Percentiles rank a stretch among this genome's conserved stretches.
These are phyloP conservation scores for Athalia cordata DNA, from an alignment of 2,888 invertebrate species.

Conservation along the genomic window DNA sequence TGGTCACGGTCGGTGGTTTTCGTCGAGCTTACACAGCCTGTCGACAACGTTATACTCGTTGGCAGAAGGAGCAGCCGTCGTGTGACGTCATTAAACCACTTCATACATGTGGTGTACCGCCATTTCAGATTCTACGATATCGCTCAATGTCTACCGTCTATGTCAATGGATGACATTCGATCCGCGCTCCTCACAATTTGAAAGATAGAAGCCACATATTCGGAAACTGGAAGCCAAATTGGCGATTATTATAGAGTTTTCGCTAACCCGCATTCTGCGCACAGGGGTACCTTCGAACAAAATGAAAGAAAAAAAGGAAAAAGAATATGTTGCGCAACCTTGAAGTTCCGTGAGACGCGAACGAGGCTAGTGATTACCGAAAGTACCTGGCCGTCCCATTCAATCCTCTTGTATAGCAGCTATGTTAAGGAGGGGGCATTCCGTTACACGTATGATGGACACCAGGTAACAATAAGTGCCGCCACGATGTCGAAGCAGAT, in stretches of 20 bases:
- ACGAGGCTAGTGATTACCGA: conserved; percentile 61
- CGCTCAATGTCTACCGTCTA: too few species aligned
- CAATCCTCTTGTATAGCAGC: background rate
- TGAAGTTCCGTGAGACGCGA: conserved; percentile 43
- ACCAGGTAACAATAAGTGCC: background rate
- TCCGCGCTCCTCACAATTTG: too few species aligned
- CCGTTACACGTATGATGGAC: conserved; percentile 42
- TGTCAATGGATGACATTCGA: too few species aligned
- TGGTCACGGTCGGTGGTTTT: conserved; percentile 35
- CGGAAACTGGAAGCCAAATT: background rate
- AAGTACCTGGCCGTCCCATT: conserved; percentile 62
- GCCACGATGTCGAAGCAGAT: conserved; percentile 18
- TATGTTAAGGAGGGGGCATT: conserved; percentile 38
- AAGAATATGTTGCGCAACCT: conserved; percentile 28
- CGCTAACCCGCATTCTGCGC: too few species aligned
- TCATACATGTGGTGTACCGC: background rate
- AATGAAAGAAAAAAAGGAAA: too few species aligned
- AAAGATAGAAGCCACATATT: too few species aligned
- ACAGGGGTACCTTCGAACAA: too few species aligned
- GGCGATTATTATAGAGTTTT: background rate
- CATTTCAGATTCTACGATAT: conserved; percentile 2
- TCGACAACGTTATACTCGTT: background rate
- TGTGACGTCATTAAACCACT: conserved; percentile 13
- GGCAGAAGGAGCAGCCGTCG: background rate
- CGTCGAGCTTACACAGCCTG: background rate